Conservation (phyloP, 2,797 vertebrate species). For the Iguana delicatissima region DNA sequence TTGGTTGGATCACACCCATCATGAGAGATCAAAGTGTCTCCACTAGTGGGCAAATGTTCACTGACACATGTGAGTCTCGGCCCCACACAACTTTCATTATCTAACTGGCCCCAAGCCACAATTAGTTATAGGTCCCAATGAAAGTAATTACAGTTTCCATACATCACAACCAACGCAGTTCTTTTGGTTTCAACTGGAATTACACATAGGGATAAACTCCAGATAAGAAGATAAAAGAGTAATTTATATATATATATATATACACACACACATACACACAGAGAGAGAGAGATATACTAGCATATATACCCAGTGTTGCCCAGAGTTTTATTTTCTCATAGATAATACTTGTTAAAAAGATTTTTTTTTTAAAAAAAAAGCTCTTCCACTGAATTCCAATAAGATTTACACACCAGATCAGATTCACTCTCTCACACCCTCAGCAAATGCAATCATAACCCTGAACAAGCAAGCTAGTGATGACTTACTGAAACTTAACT, state of each 20-base stretch:
- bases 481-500: neutral
- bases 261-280: too few relatives aligned
- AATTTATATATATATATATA: too few relatives aligned
- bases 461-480: neutral
- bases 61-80: neutral
- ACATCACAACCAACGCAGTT: neutral
- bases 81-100: neutral
- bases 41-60: too few relatives aligned
- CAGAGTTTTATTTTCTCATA: too few relatives aligned
- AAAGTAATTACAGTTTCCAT: neutral
- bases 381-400: neutral
- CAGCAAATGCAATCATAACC: too few relatives aligned
- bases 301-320: too few relatives aligned
- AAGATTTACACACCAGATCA: too few relatives aligned
- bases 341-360: too few relatives aligned
- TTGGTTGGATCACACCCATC: neutral
- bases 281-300: too few relatives aligned
- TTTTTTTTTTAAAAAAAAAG: neutral
- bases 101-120: neutral
- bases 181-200: neutral
- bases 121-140: too few relatives aligned
- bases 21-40: too few relatives aligned
- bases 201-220: neutral
- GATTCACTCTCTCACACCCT: neutral
- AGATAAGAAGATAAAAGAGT: neutral